Percentiles rank a stretch among this genome's conserved stretches.
These are phyloP conservation scores for Cairina moschata DNA, from an alignment of 2,113 vertebrate genomes.

Conservation along the genomic window DNA sequence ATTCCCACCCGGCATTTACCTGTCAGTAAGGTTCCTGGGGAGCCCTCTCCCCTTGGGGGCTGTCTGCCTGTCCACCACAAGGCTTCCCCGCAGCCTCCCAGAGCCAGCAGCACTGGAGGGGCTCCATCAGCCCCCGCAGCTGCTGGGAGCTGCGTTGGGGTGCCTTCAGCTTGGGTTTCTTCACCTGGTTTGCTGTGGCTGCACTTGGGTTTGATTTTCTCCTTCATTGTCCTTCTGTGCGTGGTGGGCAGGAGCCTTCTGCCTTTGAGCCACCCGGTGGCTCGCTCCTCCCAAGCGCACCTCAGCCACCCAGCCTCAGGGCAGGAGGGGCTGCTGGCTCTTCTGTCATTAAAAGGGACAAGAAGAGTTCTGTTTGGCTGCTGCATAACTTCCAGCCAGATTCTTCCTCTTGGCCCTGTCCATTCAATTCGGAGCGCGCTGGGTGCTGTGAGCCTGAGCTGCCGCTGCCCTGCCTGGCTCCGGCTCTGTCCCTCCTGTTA, in stretches of 20 bases:
- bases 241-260: not conserved
- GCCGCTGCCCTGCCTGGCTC: not conserved
- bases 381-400: not conserved
- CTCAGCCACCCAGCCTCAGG: not conserved
- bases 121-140: fast-evolving
- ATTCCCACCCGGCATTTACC: not conserved
- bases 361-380: not conserved
- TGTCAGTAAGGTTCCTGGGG: not conserved
- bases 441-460: not conserved
- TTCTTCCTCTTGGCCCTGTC: not conserved
- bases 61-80: not conserved
- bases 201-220: not conserved
- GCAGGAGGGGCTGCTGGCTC: not conserved
- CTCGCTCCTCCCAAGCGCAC: not conserved
- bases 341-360: not conserved
- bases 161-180: not conserved
- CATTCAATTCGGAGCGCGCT: not conserved
- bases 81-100: fast-evolving
- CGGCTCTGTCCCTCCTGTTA: not conserved
- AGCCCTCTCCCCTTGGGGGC: not conserved
- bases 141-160: fast-evolving
- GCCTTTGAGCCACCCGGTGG: not conserved
- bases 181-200: not conserved
- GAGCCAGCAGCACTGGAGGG: fast-evolving
- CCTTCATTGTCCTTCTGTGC: not conserved